Evolutionary conservation across 2,888 invertebrate species (phyloP).

Genomic region (Megaustenia siamemsis): DNA sequence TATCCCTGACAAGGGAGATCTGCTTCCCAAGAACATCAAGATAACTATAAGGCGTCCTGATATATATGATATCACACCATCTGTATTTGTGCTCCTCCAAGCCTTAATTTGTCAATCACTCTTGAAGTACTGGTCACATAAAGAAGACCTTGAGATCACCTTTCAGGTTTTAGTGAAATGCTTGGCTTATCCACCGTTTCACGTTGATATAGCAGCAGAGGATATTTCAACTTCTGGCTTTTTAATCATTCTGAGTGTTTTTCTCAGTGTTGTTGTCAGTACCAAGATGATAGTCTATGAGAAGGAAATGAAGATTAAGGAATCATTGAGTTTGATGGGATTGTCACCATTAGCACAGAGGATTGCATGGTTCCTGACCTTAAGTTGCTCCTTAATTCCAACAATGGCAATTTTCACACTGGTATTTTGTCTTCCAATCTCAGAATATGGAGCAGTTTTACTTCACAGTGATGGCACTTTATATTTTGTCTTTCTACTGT

Average conservation of each 20-base stretch:
- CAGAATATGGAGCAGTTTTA: slow-evolving; percentile 62
- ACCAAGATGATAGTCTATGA: not conserved
- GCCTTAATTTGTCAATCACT: too few relatives aligned
- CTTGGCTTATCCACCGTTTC: not conserved
- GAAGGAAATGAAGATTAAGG: slow-evolving; percentile 81
- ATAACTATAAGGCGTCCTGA: too few relatives aligned
- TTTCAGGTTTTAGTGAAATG: too few relatives aligned
- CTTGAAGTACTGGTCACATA: too few relatives aligned
- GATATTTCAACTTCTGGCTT: not conserved
- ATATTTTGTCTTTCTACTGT: slow-evolving; percentile 86
- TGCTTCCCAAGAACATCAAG: too few relatives aligned
- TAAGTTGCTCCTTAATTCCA: slow-evolving; percentile 85
- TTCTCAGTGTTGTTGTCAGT: not conserved
- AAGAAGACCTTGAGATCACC: too few relatives aligned
- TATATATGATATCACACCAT: too few relatives aligned
- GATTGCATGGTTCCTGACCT: slow-evolving; percentile 91
- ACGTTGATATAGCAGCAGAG: not conserved
- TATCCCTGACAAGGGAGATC: too few relatives aligned
- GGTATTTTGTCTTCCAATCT: slow-evolving; percentile 71
- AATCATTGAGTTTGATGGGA: slow-evolving; percentile 95
- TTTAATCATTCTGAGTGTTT: not conserved
- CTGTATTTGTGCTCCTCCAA: too few relatives aligned
- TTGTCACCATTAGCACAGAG: slow-evolving; percentile 90
- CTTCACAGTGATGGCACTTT: slow-evolving; percentile 83
- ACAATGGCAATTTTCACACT: slow-evolving; percentile 82